Conservation (phyloP, 1,140 invertebrate genomes). For the Nymphalis io region DNA sequence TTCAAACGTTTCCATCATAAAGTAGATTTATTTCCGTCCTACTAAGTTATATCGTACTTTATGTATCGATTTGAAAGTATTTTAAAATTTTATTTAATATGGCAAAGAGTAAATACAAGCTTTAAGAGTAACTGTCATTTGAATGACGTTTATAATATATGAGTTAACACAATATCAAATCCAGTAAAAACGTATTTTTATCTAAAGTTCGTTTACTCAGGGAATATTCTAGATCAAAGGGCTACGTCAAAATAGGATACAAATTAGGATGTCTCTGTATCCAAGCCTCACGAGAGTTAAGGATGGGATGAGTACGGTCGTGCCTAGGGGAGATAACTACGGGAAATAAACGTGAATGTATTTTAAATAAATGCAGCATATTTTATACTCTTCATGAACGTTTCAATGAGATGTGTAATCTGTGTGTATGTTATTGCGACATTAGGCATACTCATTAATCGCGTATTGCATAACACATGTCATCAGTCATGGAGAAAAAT, state of each 20-base stretch:
- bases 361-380: constrained; percentile 21
- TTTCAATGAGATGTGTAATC: not conserved
- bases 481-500: constrained; percentile 4
- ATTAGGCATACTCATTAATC: not conserved
- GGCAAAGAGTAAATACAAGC: no score
- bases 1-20: no score
- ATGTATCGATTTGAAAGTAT: no score
- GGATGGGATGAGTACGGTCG: constrained; percentile 37
- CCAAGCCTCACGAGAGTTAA: constrained; percentile 35
- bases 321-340: constrained; percentile 32
- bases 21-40: no score
- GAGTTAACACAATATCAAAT: not conserved
- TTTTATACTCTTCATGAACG: not conserved
- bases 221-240: constrained; percentile 39
- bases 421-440: not conserved
- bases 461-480: not conserved
- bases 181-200: constrained; percentile 16
- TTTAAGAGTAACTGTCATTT: no score
- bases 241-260: constrained; percentile 39
- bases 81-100: no score
- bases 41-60: no score
- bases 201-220: constrained; percentile 21
- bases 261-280: constrained; percentile 42
- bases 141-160: not conserved
- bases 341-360: constrained; percentile 27